Conservation (phyloP, 1,140 invertebrate genomes). For the Condylostylus longicornis region DNA sequence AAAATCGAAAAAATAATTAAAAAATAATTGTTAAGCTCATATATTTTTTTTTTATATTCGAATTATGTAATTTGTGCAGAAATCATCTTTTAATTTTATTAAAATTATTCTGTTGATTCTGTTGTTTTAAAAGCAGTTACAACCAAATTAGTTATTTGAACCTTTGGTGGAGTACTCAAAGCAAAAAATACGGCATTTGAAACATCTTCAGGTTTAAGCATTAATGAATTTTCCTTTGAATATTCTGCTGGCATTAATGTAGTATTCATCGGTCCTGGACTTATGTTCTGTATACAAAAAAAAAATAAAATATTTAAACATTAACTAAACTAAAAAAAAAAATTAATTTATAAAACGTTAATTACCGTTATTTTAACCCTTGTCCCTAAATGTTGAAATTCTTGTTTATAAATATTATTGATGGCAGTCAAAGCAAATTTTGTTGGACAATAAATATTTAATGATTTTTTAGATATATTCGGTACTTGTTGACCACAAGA, state of each 20-base stretch:
- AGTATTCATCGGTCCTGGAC: conserved; percentile 39
- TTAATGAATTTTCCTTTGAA: conserved; percentile 9
- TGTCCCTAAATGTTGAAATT: conserved; percentile 38
- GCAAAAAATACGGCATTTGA: not conserved
- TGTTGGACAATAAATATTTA: conserved; percentile 36
- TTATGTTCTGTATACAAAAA: conserved; percentile 31
- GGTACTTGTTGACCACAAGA: conserved; percentile 37
- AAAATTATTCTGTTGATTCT: no score
- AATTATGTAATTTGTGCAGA: no score
- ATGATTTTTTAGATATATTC: conserved; percentile 17
- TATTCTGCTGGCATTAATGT: conserved; percentile 29
- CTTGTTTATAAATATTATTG: conserved; percentile 41
- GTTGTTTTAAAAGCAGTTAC: conserved; percentile 21
- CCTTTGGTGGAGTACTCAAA: conserved; percentile 13
- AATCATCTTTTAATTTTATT: no score
- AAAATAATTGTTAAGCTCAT: no score
- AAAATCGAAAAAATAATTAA: no score
- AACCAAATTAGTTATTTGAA: conserved; percentile 17
- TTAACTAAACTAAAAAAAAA: conserved; percentile 5
- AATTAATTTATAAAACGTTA: conserved; percentile 6
- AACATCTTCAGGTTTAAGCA: not conserved
- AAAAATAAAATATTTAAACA: not conserved
- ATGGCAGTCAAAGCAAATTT: conserved; percentile 52
- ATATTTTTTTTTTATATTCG: no score
- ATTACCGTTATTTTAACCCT: conserved; percentile 49